Percentiles rank a stretch among this genome's conserved stretches.
Evolutionary conservation across 2,797 vertebrate species (phyloP).

Genomic region (Carapus acus): DNA sequence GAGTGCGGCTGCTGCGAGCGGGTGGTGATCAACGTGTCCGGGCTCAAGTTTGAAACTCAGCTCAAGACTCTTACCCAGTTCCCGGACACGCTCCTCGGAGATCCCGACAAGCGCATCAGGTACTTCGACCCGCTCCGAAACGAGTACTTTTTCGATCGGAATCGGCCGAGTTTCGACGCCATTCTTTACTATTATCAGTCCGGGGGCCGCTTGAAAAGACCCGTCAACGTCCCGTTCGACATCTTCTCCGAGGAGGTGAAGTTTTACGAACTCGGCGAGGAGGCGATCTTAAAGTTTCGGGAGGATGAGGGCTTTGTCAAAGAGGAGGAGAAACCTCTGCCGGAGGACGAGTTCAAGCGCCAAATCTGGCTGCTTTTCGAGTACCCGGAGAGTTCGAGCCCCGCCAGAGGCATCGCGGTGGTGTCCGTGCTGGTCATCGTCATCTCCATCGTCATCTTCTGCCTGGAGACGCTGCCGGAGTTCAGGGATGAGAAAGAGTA

Average conservation of each 20-base stretch:
- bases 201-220: conserved; percentile 92
- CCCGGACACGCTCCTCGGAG: conserved; percentile 91
- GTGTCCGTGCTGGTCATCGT: conserved; percentile 97
- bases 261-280: conserved; percentile 96
- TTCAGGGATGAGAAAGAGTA: conserved; percentile 95
- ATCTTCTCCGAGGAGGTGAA: conserved; percentile 98
- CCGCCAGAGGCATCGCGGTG: conserved; percentile 93
- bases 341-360: conserved; percentile 93
- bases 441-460: conserved; percentile 98
- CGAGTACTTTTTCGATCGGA: conserved; percentile 97
- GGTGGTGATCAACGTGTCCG: conserved; percentile 96
- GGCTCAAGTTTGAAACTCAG: conserved; percentile 94
- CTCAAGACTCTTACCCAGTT: conserved; percentile 94
- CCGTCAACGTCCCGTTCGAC: conserved; percentile 92
- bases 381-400: conserved; percentile 95
- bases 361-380: conserved; percentile 98
- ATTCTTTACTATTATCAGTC: conserved; percentile 98
- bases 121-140: conserved; percentile 98
- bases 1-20: conserved; percentile 92
- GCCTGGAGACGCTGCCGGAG: conserved; percentile 96
- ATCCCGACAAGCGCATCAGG: conserved; percentile 88
- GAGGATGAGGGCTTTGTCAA: conserved; percentile 98
- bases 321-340: conserved; percentile 90
- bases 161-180: conserved; percentile 95
- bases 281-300: conserved; percentile 93